Evolutionary conservation across 1,140 invertebrate genomes (phyloP).

Genomic region (Dufourea novaeangliae): DNA sequence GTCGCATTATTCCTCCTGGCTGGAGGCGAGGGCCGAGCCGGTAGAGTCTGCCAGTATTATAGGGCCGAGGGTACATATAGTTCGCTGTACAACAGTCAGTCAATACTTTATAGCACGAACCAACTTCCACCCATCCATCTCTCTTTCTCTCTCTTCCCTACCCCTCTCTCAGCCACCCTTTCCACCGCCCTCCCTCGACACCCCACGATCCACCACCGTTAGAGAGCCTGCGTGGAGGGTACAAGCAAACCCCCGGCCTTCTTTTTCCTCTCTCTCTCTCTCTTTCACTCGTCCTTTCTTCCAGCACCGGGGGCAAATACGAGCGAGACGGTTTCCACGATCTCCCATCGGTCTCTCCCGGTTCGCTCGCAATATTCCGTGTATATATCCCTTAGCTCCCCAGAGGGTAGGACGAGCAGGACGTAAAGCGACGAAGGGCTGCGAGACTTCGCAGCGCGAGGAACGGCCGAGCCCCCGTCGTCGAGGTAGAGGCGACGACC

Average conservation of each 20-base stretch:
- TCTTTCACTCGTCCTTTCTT: conserved; percentile 49
- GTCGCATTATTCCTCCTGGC: conserved; percentile 65
- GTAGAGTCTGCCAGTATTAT: conserved; percentile 55
- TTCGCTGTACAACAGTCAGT: conserved; percentile 62
- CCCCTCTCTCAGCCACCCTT: conserved; percentile 11
- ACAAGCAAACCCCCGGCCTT: conserved; percentile 44
- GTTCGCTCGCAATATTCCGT: conserved; percentile 37
- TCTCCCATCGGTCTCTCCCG: conserved; percentile 42
- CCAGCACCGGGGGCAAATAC: conserved; percentile 59
- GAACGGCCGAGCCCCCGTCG: background rate
- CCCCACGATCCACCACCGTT: conserved; percentile 13
- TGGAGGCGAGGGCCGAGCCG: conserved; percentile 56
- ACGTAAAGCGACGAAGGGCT: conserved; percentile 46
- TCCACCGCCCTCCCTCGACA: background rate
- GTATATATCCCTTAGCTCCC: conserved; percentile 13
- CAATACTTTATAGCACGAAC: conserved; percentile 67
- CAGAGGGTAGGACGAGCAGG: background rate
- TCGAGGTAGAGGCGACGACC: background rate
- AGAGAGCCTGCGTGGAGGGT: conserved; percentile 41
- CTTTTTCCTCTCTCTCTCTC: conserved; percentile 37
- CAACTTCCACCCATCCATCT: conserved; percentile 42
- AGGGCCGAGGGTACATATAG: conserved; percentile 54
- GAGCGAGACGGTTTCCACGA: conserved; percentile 51
- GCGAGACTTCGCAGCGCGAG: conserved; percentile 44
- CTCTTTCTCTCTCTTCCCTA: background rate